Conservation (phyloP, 2,113 vertebrate genomes). For the Muscicapa adusta region DNA sequence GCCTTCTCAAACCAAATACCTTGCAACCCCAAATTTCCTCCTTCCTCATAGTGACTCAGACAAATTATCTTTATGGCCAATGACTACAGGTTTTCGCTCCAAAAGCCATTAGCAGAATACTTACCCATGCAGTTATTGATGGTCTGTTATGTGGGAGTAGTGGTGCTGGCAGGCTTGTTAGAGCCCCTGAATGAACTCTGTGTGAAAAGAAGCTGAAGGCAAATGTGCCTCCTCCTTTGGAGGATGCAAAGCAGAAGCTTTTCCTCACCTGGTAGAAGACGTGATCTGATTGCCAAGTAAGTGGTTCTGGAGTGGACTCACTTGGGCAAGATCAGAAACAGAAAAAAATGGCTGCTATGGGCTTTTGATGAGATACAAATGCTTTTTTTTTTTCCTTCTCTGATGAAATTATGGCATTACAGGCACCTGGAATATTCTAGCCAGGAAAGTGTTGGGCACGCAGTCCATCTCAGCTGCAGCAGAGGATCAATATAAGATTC, state of each 20-base stretch:
- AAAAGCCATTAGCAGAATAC: neutral
- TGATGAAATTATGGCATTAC: neutral
- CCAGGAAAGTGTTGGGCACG: neutral
- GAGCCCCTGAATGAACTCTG: neutral
- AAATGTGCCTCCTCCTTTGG: neutral
- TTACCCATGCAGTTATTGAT: neutral
- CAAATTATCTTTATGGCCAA: neutral
- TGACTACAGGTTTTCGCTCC: neutral
- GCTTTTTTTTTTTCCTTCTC: neutral
- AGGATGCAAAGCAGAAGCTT: neutral
- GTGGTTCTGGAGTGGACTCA: neutral
- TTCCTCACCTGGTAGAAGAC: neutral
- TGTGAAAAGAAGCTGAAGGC: neutral
- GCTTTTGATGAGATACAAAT: neutral
- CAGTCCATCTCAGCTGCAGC: neutral
- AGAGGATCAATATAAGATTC: neutral
- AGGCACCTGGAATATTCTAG: neutral
- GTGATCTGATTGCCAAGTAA: neutral
- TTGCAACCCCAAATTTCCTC: neutral
- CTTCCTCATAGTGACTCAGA: neutral
- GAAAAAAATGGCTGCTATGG: neutral
- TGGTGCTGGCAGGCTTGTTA: neutral
- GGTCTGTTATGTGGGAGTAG: neutral
- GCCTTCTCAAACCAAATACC: neutral
- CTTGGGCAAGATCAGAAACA: neutral